A percentile compares a stretch with the other conserved stretches of the same genome.
phyloP scores from a whole-genome alignment of 1,140 invertebrate species.

The Lepidurus apus region DNA sequence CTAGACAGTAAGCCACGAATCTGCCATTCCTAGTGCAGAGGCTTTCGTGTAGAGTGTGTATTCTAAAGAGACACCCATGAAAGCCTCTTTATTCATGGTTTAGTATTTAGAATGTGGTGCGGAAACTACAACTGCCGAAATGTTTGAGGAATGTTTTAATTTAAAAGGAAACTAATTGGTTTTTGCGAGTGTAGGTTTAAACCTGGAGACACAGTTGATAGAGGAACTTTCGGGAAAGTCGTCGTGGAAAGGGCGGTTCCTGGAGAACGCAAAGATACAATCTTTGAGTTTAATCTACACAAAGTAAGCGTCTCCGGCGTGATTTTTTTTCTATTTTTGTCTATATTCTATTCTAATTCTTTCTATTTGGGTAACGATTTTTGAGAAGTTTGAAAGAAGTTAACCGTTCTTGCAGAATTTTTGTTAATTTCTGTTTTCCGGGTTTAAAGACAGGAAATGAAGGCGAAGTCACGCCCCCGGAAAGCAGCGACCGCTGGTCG shows the following conservation, averaged over 20 bases:
- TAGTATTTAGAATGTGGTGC: no score
- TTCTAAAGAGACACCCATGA: no score
- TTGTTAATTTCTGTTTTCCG: not conserved
- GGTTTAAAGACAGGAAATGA: conserved; percentile 35
- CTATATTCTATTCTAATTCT: no score
- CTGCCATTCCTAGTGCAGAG: no score
- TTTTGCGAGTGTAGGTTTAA: conserved; percentile 38
- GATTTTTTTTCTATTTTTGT: no score
- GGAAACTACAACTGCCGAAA: no score
- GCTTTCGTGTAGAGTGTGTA: no score
- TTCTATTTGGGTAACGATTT: not conserved
- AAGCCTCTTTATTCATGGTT: no score
- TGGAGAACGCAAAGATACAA: conserved; percentile 36
- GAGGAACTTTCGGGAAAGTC: conserved; percentile 43
- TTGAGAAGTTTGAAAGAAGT: not conserved
- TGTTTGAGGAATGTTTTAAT: not conserved
- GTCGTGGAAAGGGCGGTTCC: conserved; percentile 38
- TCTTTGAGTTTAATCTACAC: conserved; percentile 43
- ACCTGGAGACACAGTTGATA: conserved; percentile 37
- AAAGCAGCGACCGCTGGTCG: conserved; percentile 39
- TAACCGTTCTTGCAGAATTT: not conserved
- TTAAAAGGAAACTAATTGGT: not conserved
- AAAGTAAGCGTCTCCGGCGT: conserved; percentile 37
- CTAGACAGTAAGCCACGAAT: no score
- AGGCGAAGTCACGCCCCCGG: conserved; percentile 36